Base-by-base conservation (phyloP, 2,888 invertebrate species). In the Prosapia bicincta region DNA sequence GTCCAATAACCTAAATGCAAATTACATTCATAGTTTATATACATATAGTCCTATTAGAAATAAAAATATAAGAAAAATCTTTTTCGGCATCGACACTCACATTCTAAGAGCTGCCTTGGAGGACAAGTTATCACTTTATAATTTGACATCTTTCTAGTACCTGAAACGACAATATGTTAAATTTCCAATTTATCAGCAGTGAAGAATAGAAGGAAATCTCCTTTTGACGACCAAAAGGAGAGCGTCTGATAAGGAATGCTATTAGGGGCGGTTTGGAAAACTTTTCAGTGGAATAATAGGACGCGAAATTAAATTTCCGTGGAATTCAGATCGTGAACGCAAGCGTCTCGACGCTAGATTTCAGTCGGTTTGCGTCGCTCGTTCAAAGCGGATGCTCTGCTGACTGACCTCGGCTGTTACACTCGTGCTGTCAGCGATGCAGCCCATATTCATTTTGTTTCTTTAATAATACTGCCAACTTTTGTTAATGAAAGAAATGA, bases 291-390 rank as follows among this genome's bases (percentile, higher is more conserved):
- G 54, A 54, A 54, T 54, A 54, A 54, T 54, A 54, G 54, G 54
- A 54, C 54, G 54, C 54, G 54, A 54, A 54, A 54, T 54, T 54
- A 54, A 54, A 54, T 54, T 54, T 54, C 54, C 54, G 54, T 54
- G 54, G 54, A 54, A 54, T 54, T 54, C 54, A 20, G 54, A 54
- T 20, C 20, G 20, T 20, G 20, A 54, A 54, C 54, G 20, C 20
- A 9, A 54, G 54, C 54, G 54, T 54, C 54, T 54, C 54, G 54
- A 54, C 54, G 54, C 54, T 20, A 20, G n/a, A 54, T n/a, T 54
- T 54, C 54, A 54, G 54, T 54, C 20, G 54, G 54, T 54, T 20
- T 54, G 54, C 54, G 54, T 54, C 54, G 20, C 54, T 54, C 13
- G 54, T 20, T 20, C 54, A 54, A 20, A n/a, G 54, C 54, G 54